Evolutionary conservation across 1,140 invertebrate genomes (phyloP), one percentile per base, ranked within the genome.

Genomic region (Batillaria attramentaria): DNA sequence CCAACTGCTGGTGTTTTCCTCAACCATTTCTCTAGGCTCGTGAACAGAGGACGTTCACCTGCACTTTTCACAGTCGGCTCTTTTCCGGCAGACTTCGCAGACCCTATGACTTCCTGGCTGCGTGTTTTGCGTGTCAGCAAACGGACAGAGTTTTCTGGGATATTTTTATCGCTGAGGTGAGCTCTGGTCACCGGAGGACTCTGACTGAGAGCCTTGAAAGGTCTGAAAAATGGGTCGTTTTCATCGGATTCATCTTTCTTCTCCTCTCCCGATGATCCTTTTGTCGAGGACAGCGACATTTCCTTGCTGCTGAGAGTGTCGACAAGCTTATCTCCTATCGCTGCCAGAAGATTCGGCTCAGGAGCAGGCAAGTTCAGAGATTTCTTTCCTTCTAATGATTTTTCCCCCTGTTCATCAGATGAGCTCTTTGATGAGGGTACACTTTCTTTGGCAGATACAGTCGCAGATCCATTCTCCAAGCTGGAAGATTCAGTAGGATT

Each of bases 1-100:
- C 39, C n/a, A n/a, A n/a, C 66, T 66, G 74, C 28, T 13, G 81
- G 79, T 37, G 83, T 79, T 46, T 78, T 80, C 10, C 84, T 81
- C 42, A 87, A n/a, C 86, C 84, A 85, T 31, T 79, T 83, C 42
- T 86, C 83, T 20, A 87, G 37, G 70, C 62, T 66, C 5, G 78
- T 75, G 66, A 75, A 80, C 43, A 78, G 70, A 73, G 68, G 37
- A 1, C 46, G n/a, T 65, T 13, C 18, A 33, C 35, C 74, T 81
- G 79, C 57, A 33, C 31, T 20, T 57, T 73, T 72, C 13, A 18
- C 54, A n/a, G 16, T 20, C 46, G 57, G 73, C 65, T 68, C 54
- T 62, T 50, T 73, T 24, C 46, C 24, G 41, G 42, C 31, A n/a
- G 54, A 46, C 43, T 69, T 37, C 2, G 54, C 20, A 42, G 66